A percentile compares a stretch with the other conserved stretches of the same genome.
Conservation (phyloP, 1,140 invertebrate genomes). For the Scaptomyza graminum region DNA sequence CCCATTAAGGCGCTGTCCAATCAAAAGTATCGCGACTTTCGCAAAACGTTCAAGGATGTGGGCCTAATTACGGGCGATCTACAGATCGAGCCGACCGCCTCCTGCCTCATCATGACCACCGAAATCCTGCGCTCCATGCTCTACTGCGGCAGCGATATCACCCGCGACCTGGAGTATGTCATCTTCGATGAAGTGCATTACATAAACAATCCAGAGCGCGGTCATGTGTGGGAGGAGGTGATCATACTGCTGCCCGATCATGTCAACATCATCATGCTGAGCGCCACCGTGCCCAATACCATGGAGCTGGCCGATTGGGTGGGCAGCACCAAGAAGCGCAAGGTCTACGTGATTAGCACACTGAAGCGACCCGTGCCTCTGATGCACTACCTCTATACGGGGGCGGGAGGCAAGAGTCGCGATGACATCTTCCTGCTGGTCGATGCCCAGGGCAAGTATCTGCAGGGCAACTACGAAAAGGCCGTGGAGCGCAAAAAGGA, state of each 20-base stretch:
- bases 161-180: conserved; percentile 98
- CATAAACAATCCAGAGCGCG: conserved; percentile 98
- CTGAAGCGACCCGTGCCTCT: conserved; percentile 97
- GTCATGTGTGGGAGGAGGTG: conserved; percentile 99
- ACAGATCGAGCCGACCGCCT: conserved; percentile 96
- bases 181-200: conserved; percentile 99
- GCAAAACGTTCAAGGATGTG: conserved; percentile 95
- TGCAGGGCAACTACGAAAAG: conserved; percentile 88
- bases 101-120: conserved; percentile 99
- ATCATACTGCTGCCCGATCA: conserved; percentile 97
- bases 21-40: conserved; percentile 99
- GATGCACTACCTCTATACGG: conserved; percentile 96
- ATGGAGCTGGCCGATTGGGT: conserved; percentile 99
- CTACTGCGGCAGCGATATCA: conserved; percentile 97
- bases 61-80: conserved; percentile 98
- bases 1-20: conserved; percentile 99
- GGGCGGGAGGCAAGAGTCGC: conserved; percentile 90
- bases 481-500: conserved; percentile 88
- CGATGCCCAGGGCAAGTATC: conserved; percentile 89
- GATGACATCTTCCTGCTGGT: conserved; percentile 94
- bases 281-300: conserved; percentile 99
- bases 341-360: conserved; percentile 98
- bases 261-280: conserved; percentile 98
- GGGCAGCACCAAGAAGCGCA: conserved; percentile 95
- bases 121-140: conserved; percentile 99